Evolutionary conservation across 2,113 vertebrate species (phyloP), one percentile per base, ranked within the genome.

Genomic region (Carettochelys insculpta): DNA sequence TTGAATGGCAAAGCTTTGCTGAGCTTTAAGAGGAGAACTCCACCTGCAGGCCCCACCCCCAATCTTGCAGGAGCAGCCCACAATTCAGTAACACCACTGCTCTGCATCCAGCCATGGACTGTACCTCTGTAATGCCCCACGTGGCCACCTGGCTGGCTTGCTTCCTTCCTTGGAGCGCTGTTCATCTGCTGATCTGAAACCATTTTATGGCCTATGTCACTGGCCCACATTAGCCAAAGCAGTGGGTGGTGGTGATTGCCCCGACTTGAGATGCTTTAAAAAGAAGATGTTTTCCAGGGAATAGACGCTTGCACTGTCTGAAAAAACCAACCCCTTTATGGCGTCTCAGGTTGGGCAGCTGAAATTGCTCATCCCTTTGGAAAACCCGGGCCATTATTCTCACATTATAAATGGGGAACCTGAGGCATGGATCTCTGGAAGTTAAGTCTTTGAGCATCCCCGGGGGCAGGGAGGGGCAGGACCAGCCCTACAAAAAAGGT

Each of bases 401-500:
- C 50, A 29, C 10, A 12, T 45, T 24, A 25, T 50, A 85, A 52
- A 7, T 20, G 19, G 45, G 10, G 27, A 77, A 48, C 34, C 53
- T 43, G 24, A 38, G 16, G 14, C 27, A 27, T 3, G 47, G 41
- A 10, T 16, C 41, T 29, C 31, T 17, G 43, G 4, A n/a, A 20
- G 41, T 41, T 51, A 41, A 45, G 27, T 34, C 31, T 43, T 53
- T 75, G 82, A 43, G 25, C 52, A 31, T 83, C 52, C 27, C 2
- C 27, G 61, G 22, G 10, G 31, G 29, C 4, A 43, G 0, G 38
- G 31, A 25, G 4, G 83, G 65, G 20, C 48, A 51, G n/a, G 31
- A 83, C 51, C 0, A 0, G 10, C 5, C 22, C 43, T 25, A 4
- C 0, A 2, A 8, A 53, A 8, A 53, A 51, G 24, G 52, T 31